These are phyloP conservation scores for Crotalus tigris DNA, from an alignment of 2,113 vertebrate genomes.

Conservation along the genomic window DNA sequence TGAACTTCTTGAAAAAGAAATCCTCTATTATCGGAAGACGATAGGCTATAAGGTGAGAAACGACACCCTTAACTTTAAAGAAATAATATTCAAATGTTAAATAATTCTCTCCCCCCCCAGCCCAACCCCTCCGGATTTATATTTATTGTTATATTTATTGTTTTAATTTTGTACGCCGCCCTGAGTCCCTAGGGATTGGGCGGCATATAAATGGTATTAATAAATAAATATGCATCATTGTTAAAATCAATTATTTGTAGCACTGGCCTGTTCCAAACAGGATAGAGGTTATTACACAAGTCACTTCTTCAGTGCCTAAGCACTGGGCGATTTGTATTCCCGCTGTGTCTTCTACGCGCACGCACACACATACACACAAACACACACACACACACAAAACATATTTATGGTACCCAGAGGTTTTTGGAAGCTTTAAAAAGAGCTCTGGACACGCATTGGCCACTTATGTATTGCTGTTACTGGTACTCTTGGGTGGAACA, in stretches of 20 bases:
- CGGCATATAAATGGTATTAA: too few species aligned
- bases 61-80: not conserved
- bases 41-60: constrained; percentile 84
- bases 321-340: not conserved
- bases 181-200: too few species aligned
- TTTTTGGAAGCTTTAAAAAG: not conserved
- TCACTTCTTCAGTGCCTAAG: not conserved
- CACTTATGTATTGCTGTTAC: constrained; percentile 3
- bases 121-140: not conserved
- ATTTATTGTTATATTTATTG: not conserved
- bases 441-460: not conserved
- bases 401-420: not conserved
- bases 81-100: not conserved
- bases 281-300: not conserved
- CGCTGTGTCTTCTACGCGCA: not conserved
- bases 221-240: not conserved
- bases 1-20: constrained; percentile 88
- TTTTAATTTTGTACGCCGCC: too few species aligned
- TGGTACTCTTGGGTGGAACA: not conserved
- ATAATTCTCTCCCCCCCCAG: not conserved
- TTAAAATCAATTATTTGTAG: not conserved
- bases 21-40: constrained; percentile 86
- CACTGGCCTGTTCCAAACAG: not conserved
- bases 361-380: not conserved
- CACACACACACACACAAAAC: not conserved